These are phyloP conservation scores for Spodoptera picta DNA, from an alignment of 2,888 invertebrate species.

Conservation along the genomic window DNA sequence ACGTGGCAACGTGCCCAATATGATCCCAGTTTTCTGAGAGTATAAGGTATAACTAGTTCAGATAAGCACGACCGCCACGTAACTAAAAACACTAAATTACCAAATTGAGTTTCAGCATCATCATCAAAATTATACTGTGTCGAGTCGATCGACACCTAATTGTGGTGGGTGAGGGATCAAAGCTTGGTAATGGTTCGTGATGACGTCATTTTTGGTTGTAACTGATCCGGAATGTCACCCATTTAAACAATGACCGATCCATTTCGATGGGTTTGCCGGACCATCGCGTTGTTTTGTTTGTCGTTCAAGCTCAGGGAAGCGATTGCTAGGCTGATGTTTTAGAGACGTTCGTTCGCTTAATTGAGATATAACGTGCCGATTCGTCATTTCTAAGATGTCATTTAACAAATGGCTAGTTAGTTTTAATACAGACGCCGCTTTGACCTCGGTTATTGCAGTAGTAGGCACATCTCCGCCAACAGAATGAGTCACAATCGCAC, in stretches of 20 bases:
- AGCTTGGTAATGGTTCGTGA: constrained; percentile 49
- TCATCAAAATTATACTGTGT: constrained; percentile 24
- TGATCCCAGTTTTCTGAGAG: constrained; percentile 20
- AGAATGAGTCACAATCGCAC: constrained; percentile 44
- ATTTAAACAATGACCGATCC: constrained; percentile 62
- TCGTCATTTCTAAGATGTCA: constrained; percentile 16
- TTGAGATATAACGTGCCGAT: constrained; percentile 22
- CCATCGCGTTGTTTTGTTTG: constrained; percentile 50
- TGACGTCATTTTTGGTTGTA: constrained; percentile 62
- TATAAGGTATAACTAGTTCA: constrained; percentile 21
- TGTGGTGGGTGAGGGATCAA: constrained; percentile 40
- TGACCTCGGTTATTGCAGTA: constrained; percentile 49
- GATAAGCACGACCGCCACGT: constrained; percentile 14
- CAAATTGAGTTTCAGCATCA: constrained; percentile 16
- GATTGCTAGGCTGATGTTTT: constrained; percentile 33
- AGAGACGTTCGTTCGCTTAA: constrained; percentile 32
- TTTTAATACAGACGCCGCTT: constrained; percentile 32
- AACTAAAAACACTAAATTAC: constrained; percentile 22
- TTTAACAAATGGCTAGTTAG: constrained; percentile 33
- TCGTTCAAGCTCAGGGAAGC: constrained; percentile 30
- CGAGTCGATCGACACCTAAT: constrained; percentile 34
- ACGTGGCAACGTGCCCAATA: constrained; percentile 34
- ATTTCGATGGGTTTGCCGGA: constrained; percentile 58
- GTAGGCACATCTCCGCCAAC: constrained; percentile 38
- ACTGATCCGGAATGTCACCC: constrained; percentile 62